Base-by-base conservation (phyloP, 2,797 vertebrate species). In the Enteromius trimaculatus region DNA sequence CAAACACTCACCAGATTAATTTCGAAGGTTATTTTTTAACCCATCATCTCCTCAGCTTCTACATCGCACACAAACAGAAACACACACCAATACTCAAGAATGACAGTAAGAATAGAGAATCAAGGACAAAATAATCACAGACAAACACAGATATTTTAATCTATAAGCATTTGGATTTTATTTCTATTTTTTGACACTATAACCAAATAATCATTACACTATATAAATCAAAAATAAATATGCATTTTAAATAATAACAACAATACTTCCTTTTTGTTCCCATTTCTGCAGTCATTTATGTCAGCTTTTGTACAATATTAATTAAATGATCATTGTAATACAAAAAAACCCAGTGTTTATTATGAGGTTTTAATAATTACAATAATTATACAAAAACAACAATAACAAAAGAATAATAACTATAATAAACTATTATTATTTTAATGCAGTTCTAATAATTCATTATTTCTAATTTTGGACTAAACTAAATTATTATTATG, bases 11-110 rank as follows among this genome's bases (percentile, higher is more conserved):
- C 55, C 21, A 64, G 77, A 84, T 81, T 81, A 68, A 81, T 84
- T 86, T 79, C 37, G 13, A 66, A 80, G 60, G 78, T 87, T 82
- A 84, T 84, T 82, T 87, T 85, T 77, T 74, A 77, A 80, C 81
- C 44, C 65, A 55, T 69, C 68, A 82, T 75, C 77, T 66, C 31
- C 34, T 80, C 77, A 71, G 47, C 79, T 69, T 81, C 47, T 77
- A 64, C 79, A 42, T 66, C 49, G 49, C 55, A 79, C 68, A 69
- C 21, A 66, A 39, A 75, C 84, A 74, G 55, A 70, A 68, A 81
- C 39, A 51, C 55, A 82, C 76, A 83, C 51, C 71, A 58, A 86
- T 64, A 84, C 17, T 74, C 68, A 79, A 31, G 53, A 51, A 58
- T 10, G 21, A 39, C n/a, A 17, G 51, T 23, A 58, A 55, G 13